Evolutionary conservation across 1,140 invertebrate genomes (phyloP), one percentile per base, ranked within the genome.

Genomic region (Contarinia nasturtii): DNA sequence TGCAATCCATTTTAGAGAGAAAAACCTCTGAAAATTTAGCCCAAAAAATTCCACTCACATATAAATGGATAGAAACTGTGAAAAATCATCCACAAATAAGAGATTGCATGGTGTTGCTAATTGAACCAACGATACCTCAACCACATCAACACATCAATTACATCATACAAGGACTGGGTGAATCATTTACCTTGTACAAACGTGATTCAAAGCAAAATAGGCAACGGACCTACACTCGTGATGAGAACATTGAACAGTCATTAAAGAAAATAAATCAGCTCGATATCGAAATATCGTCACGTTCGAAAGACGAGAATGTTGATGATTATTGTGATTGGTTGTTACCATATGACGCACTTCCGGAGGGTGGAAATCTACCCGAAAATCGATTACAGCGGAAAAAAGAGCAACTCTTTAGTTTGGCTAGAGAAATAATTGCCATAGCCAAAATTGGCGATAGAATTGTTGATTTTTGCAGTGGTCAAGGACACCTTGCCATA

Each of bases 401-500:
- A 68, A 80, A 79, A 42, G 76, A 92, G 52, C 92, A 97, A 60
- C 58, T 97, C 20, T 81, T 91, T 64, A 94, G 87, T 59, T 66
- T 97, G 50, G 77, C 76, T n/a, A 77, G 79, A 56, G 79, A 86
- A 18, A 79, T 88, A 0, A 57, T 82, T 1, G 73, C 76, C 42
- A 61, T 91, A 41, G 80, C 75, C 0, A 67, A 69, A 47, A 53
- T 66, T 11, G 67, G 66, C 1, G 65, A 74, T 53, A 65, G 72
- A 14, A 88, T 96, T 52, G 86, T 95, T 2, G 92, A 96, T 61
- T 96, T 95, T 65, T 96, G 92, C 65, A 86, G 84, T 55, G 92
- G 91, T 2, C 82, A 86, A 53, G 91, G 91, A 2, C 90, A 95
- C 67, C 67, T 97, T 49, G 91, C 89, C 4, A 82, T 97, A 51